These are phyloP conservation scores for Amblyornis subalaris DNA, from an alignment of 2,113 vertebrate genomes.

Conservation along the genomic window DNA sequence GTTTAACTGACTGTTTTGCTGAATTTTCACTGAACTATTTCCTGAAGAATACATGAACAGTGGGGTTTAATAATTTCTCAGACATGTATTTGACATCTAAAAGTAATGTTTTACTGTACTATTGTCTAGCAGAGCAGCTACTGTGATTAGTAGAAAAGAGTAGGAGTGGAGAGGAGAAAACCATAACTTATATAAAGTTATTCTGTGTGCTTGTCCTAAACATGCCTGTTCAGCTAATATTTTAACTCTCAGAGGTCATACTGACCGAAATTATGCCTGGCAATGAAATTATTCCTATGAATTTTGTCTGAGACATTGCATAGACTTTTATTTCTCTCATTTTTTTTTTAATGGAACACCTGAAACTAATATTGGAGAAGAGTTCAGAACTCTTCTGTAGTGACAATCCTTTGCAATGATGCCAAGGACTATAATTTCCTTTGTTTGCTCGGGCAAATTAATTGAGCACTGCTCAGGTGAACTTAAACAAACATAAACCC, in stretches of 20 bases:
- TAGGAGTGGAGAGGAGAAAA: not conserved
- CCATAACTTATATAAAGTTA: not conserved
- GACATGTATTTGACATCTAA: not conserved
- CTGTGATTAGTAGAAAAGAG: not conserved
- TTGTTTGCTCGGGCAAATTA: not conserved
- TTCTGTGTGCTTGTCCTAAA: not conserved
- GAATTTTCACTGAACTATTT: not conserved
- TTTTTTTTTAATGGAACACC: rapidly evolving
- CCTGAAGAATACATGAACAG: not conserved
- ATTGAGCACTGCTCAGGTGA: not conserved
- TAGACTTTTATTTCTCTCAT: too few relatives aligned
- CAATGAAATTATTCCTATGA: not conserved
- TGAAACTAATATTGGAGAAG: not conserved
- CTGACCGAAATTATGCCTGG: not conserved
- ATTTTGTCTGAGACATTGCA: not conserved
- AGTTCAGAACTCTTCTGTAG: not conserved
- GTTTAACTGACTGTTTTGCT: not conserved
- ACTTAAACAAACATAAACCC: not conserved
- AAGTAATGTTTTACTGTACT: not conserved
- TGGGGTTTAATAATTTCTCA: not conserved
- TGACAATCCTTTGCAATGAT: not conserved
- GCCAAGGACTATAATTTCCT: not conserved
- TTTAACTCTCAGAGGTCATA: not conserved
- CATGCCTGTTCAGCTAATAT: not conserved
- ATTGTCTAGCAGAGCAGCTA: not conserved